These are phyloP conservation scores for Xerus rutilus DNA, from an alignment of 2,797 vertebrate species.

Conservation along the genomic window DNA sequence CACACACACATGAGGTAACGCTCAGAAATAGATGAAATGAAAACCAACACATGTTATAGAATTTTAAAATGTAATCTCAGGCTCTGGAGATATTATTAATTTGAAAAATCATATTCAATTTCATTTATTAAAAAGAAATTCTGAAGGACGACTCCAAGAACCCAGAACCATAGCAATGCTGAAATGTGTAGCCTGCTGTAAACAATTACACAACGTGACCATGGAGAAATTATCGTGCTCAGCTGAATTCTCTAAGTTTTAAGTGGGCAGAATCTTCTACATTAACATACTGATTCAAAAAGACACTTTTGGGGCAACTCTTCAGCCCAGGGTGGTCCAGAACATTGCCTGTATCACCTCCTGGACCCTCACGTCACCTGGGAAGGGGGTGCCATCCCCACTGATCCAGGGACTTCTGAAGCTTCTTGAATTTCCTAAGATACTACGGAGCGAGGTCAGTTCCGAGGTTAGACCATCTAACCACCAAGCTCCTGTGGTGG, in stretches of 20 bases:
- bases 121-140: constrained; percentile 28
- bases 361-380: neutral
- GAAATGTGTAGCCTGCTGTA: neutral
- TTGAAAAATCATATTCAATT: neutral
- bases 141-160: neutral
- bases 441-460: neutral
- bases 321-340: neutral
- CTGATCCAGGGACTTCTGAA: neutral
- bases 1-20: neutral
- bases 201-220: neutral
- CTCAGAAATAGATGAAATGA: neutral
- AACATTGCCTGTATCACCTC: neutral
- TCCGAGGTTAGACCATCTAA: fast-evolving
- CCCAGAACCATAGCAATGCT: neutral
- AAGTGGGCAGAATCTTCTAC: neutral
- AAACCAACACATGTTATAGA: neutral
- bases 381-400: neutral
- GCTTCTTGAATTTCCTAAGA: neutral
- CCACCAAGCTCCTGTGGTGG: fast-evolving
- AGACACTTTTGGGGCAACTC: neutral
- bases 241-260: neutral
- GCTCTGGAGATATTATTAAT: neutral
- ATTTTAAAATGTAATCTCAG: neutral
- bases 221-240: neutral
- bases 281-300: neutral